Evolutionary conservation across 2,113 vertebrate genomes (phyloP), one percentile per base, ranked within the genome.

Genomic region (Morone saxatilis): DNA sequence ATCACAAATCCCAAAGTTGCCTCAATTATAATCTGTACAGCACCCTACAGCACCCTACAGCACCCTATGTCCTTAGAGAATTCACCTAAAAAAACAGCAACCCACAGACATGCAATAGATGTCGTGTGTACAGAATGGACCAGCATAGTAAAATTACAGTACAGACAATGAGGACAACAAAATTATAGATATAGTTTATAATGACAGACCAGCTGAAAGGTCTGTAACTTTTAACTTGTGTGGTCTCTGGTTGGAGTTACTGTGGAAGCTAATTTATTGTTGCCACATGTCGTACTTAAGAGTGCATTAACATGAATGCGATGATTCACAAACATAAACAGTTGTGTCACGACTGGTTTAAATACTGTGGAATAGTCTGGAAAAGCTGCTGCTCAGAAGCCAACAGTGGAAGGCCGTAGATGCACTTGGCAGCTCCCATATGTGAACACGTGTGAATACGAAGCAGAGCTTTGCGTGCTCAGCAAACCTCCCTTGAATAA

Each of bases 351-450:
- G 45, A 19, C 25, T n/a, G 12, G 6, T 63, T 70, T 31, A 45
- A 86, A 25, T 41, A 54, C 43, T 9, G 40, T 51, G 41, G 74
- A 78, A 6, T 11, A 22, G 51, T 67, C 59, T 75, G 20, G 60
- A 74, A 67, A n/a, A 56, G 68, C 82, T 56, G 62, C 69, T 63
- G 68, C 71, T 53, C 72, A 10, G 70, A 4, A 4, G 60, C 67
- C 76, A 7, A 13, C 45, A 17, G 56, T 7, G 16, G 72, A 59
- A 67, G 56, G 25, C 31, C 57, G 43, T 2, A 4, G 72, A 71
- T 62, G 77, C n/a, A 17, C 71, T 47, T 19, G 31, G 40, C 86
- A 66, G 72, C 51, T 86, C 84, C 84, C 87, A 81, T 71, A 89
- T 81, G 86, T 74, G 81, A 72, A 47, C 0, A 16, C 10, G 75